These are phyloP conservation scores for Onychomys leucogaster DNA, from an alignment of 2,797 vertebrate species.

Conservation along the genomic window DNA sequence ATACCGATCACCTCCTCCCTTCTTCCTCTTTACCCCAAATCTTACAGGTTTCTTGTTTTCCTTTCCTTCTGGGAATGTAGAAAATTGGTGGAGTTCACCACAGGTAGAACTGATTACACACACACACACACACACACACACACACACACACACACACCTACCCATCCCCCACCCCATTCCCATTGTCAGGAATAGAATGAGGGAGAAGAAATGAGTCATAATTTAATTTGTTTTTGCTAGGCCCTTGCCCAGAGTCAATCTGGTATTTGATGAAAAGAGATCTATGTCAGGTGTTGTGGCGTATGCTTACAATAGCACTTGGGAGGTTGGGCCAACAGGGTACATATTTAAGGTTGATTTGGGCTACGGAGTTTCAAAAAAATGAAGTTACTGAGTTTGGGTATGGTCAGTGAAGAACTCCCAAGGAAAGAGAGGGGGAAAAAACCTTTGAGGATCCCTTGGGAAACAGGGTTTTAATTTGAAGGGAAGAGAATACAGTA, in stretches of 20 bases:
- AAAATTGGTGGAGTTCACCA: slow-evolving; percentile 9
- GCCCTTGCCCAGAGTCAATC: slow-evolving; percentile 21
- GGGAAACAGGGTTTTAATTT: slow-evolving; percentile 46
- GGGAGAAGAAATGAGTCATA: background rate
- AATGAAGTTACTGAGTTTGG: background rate
- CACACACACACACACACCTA: too few species aligned
- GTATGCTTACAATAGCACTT: background rate
- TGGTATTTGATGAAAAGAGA: slow-evolving; percentile 23
- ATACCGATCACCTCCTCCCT: background rate
- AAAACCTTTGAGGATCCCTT: background rate
- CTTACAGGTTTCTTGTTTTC: background rate
- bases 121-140: too few species aligned
- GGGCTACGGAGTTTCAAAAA: background rate
- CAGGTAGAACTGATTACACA: slow-evolving; percentile 9
- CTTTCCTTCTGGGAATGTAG: slow-evolving; percentile 28
- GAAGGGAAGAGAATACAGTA: slow-evolving; percentile 8
- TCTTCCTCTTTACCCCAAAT: background rate
- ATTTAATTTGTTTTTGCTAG: background rate
- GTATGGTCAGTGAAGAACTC: background rate
- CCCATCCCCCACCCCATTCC: background rate
- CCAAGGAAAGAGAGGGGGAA: background rate
- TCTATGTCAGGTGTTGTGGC: background rate
- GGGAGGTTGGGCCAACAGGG: background rate
- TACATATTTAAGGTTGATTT: background rate
- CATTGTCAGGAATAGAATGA: background rate